phyloP scores from a whole-genome alignment of 2,797 vertebrate genomes.

The Anguilla anguilla region DNA sequence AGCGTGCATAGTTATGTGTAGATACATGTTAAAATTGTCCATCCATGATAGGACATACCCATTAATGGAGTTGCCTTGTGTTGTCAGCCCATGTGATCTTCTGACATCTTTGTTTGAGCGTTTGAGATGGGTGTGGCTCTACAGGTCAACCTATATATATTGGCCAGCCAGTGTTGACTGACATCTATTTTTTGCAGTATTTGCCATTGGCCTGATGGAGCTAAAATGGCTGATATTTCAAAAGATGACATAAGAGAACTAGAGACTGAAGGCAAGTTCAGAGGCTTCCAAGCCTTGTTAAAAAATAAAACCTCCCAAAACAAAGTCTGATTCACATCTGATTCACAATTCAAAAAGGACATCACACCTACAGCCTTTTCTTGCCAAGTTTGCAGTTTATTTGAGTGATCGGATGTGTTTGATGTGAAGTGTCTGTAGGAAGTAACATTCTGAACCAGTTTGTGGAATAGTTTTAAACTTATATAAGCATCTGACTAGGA shows the following conservation, averaged over 20 bases:
- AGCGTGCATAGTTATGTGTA: not conserved
- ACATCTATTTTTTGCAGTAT: not conserved
- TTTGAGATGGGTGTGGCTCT: not conserved
- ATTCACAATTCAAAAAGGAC: not conserved
- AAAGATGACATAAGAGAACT: not conserved
- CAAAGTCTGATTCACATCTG: not conserved
- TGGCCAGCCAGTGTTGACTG: not conserved
- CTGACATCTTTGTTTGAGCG: not conserved
- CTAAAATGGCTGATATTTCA: not conserved
- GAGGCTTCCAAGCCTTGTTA: not conserved
- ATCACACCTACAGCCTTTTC: not conserved
- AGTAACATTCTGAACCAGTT: not conserved
- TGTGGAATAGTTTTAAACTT: not conserved
- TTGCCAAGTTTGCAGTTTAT: not conserved
- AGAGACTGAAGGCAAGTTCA: not conserved
- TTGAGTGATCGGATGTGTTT: not conserved
- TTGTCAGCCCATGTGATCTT: not conserved
- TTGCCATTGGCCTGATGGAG: not conserved
- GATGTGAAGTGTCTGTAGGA: not conserved
- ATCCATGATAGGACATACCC: not conserved
- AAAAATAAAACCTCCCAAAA: not conserved
- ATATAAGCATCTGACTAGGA: not conserved
- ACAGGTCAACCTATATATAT: not conserved
- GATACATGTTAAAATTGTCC: not conserved
- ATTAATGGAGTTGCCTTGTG: not conserved